Conservation (phyloP, 2,888 invertebrate species). For the Autographa gamma region DNA sequence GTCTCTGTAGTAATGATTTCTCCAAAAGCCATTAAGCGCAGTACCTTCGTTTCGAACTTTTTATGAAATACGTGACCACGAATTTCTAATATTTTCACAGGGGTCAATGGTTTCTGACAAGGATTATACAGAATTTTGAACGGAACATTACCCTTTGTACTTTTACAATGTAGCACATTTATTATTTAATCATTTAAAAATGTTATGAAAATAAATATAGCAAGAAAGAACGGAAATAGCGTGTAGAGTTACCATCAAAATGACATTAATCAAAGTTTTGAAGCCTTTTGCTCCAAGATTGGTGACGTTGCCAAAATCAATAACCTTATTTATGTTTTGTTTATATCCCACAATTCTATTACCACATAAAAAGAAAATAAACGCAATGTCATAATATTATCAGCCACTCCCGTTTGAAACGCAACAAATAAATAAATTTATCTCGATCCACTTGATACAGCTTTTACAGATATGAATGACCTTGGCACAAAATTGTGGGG, state of each 20-base stretch:
- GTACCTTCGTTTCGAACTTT: background rate
- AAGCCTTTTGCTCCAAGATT: background rate
- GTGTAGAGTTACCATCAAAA: too few species aligned
- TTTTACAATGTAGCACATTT: background rate
- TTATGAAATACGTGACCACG: background rate
- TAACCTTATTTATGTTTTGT: background rate
- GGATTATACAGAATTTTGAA: background rate
- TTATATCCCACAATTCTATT: background rate
- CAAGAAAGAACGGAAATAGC: too few species aligned
- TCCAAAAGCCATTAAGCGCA: too few species aligned
- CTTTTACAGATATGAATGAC: slow-evolving; percentile 61
- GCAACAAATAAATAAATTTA: slow-evolving; percentile 56
- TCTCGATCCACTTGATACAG: slow-evolving; percentile 58
- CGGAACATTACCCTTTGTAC: background rate
- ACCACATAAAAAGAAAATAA: background rate
- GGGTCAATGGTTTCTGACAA: background rate
- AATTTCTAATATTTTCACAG: background rate
- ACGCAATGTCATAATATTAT: slow-evolving; percentile 25
- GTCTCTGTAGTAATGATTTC: too few species aligned
- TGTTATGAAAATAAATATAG: too few species aligned
- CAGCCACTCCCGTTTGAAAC: slow-evolving; percentile 37
- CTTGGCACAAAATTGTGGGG: slow-evolving; percentile 37
- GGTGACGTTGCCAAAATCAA: background rate
- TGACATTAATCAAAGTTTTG: background rate
- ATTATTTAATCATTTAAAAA: background rate